phyloP scores from a whole-genome alignment of 2,113 vertebrate species.

The Macaca nemestrina region DNA sequence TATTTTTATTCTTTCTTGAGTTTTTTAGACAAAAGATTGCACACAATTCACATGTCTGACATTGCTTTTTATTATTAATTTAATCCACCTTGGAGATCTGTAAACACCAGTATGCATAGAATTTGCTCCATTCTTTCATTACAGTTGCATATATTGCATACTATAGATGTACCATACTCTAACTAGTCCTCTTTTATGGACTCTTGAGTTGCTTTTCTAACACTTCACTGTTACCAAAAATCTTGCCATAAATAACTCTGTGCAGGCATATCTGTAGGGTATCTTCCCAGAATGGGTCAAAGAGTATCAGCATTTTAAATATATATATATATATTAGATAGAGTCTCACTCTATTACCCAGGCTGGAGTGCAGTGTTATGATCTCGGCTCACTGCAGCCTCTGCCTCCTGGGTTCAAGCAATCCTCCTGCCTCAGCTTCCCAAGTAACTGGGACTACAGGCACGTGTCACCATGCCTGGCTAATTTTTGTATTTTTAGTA shows the following conservation, averaged over 20 bases:
- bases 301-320: not conserved
- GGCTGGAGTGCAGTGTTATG: too few relatives aligned
- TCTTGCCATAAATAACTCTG: not conserved
- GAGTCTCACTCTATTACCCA: too few relatives aligned
- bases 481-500: too few relatives aligned
- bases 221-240: not conserved
- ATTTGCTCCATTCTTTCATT: rapidly evolving
- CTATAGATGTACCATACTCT: rapidly evolving
- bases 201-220: not conserved
- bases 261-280: not conserved
- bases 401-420: too few relatives aligned
- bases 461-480: too few relatives aligned
- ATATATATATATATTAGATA: too few relatives aligned
- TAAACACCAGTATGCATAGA: rapidly evolving
- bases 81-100: too few relatives aligned
- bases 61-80: not conserved
- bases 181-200: not conserved
- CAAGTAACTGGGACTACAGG: too few relatives aligned
- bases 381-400: too few relatives aligned
- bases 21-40: not conserved
- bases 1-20: not conserved
- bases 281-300: not conserved
- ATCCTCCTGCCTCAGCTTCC: too few relatives aligned
- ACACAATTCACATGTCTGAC: rapidly evolving
- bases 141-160: rapidly evolving